Conservation (phyloP, 1,140 invertebrate genomes). For the Branchinecta lindahli region DNA sequence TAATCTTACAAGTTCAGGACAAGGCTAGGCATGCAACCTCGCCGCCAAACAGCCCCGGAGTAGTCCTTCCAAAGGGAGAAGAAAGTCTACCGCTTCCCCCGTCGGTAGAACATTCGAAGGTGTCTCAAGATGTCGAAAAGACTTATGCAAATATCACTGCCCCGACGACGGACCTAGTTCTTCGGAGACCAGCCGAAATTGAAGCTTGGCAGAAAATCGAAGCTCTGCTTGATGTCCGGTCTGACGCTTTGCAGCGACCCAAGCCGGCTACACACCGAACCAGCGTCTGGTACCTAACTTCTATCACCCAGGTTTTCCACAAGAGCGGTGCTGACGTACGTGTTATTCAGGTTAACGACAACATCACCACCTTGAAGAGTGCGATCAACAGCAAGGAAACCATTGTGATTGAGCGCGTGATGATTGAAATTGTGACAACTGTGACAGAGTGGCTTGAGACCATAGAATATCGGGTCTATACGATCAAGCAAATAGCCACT, state of each 20-base stretch:
- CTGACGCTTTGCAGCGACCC: conserved; percentile 31
- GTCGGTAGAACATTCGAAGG: not conserved
- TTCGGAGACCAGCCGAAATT: conserved; percentile 20
- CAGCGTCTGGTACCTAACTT: conserved; percentile 43
- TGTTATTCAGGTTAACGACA: conserved; percentile 36
- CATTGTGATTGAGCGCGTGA: conserved; percentile 41
- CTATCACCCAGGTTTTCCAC: conserved; percentile 37
- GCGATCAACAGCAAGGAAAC: conserved; percentile 46
- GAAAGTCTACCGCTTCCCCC: not conserved
- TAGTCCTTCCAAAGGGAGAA: not conserved
- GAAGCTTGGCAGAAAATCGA: conserved; percentile 30
- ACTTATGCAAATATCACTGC: not conserved
- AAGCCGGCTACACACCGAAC: conserved; percentile 35
- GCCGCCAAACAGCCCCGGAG: not conserved
- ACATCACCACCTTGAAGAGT: conserved; percentile 42
- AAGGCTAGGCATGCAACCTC: conserved; percentile 35
- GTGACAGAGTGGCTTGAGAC: conserved; percentile 64
- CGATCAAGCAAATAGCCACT: conserved; percentile 40
- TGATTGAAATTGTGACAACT: conserved; percentile 55
- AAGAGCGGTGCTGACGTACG: conserved; percentile 39
- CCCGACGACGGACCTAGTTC: not conserved
- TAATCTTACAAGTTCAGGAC: conserved; percentile 20
- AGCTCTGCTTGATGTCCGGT: conserved; percentile 27
- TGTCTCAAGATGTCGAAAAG: not conserved
- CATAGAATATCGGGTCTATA: conserved; percentile 58